These are phyloP conservation scores for rat (Rattus norvegicus) DNA, from an alignment of 2,113 vertebrate genomes.

Conservation along the genomic window DNA sequence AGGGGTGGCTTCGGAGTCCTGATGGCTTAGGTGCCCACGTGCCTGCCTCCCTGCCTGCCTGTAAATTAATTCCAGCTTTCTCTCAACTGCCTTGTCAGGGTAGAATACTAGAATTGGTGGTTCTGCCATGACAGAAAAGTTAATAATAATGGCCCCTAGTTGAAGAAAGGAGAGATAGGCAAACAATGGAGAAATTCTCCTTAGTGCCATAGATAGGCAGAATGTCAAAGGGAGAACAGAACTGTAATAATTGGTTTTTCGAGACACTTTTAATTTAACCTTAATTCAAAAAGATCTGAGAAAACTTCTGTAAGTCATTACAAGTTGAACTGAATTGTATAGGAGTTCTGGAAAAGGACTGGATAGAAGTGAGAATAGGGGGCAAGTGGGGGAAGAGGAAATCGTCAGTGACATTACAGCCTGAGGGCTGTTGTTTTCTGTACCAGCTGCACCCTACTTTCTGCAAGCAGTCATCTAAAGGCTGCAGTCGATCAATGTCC, in stretches of 20 bases:
- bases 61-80: background rate
- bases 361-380: background rate
- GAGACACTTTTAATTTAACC: constrained; percentile 6
- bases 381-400: background rate
- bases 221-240: background rate
- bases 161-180: background rate
- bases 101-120: background rate
- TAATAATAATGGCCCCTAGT: background rate
- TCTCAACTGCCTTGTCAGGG: background rate
- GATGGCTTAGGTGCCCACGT: background rate
- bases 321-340: background rate
- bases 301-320: background rate
- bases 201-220: background rate
- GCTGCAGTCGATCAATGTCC: background rate
- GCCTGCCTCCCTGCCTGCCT: background rate
- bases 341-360: background rate
- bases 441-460: background rate
- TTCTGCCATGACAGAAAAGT: background rate
- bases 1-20: background rate
- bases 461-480: background rate
- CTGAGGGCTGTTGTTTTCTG: background rate
- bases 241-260: background rate
- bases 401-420: background rate
- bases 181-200: background rate
- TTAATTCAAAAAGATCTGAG: background rate